Percentiles rank a stretch among this genome's conserved stretches.
Evolutionary conservation across 1,140 invertebrate species (phyloP).

Genomic region (Caenorhabditis briggsae): DNA sequence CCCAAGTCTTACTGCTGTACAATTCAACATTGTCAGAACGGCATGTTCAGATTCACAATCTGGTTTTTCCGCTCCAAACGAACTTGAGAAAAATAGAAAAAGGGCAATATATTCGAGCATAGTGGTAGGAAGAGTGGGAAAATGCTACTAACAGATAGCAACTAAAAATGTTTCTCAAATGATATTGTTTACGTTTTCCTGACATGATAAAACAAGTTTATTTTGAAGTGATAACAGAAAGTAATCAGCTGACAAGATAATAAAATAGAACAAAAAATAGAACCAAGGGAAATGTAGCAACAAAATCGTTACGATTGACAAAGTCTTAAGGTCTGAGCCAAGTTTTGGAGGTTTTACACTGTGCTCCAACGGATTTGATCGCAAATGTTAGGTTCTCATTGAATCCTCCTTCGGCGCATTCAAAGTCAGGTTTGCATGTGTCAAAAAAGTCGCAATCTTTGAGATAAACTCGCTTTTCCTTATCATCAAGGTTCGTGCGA

Average conservation of each 20-base stretch:
- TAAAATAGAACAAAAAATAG: no score
- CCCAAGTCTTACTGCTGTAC: not conserved
- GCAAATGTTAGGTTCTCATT: not conserved
- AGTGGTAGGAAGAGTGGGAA: no score
- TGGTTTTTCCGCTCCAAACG: not conserved
- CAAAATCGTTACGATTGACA: not conserved
- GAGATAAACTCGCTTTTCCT: not conserved
- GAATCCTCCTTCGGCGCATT: not conserved
- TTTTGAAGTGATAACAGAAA: not conserved
- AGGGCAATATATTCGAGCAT: no score
- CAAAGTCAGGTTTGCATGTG: not conserved
- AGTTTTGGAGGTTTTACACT: not conserved
- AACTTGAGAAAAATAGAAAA: not conserved
- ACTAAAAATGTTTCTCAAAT: no score
- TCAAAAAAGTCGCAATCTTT: not conserved
- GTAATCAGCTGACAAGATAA: not conserved
- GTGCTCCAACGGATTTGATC: not conserved
- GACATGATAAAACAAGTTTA: not conserved
- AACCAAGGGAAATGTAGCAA: no score
- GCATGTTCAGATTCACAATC: conserved; percentile 9
- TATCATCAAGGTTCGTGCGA: not conserved
- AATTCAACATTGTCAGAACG: not conserved
- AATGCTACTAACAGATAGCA: no score
- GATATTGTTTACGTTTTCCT: no score
- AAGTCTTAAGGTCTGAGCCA: not conserved